Conservation (phyloP, 1,140 invertebrate genomes). For the Drosophila bipectinata region DNA sequence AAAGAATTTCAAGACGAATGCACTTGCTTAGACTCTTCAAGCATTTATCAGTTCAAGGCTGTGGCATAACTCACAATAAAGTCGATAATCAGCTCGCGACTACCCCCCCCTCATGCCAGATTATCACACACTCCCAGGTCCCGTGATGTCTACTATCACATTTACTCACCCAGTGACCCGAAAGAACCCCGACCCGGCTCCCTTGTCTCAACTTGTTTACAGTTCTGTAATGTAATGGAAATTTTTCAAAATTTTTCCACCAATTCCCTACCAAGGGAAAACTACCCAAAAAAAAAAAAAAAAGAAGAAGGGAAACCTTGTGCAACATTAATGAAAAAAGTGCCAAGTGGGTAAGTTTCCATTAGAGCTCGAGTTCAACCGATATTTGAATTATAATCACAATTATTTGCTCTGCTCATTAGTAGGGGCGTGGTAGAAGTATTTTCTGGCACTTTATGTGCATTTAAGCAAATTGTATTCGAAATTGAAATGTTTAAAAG, state of each 20-base stretch:
- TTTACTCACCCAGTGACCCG: slow-evolving; percentile 54
- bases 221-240: slow-evolving; percentile 71
- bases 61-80: slow-evolving; percentile 26
- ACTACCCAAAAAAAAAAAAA: slow-evolving; percentile 22
- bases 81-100: slow-evolving; percentile 35
- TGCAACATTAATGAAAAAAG: slow-evolving; percentile 33
- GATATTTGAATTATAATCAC: slow-evolving; percentile 29
- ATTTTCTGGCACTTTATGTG: slow-evolving; percentile 7
- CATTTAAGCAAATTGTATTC: slow-evolving; percentile 30
- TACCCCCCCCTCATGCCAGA: slow-evolving; percentile 8
- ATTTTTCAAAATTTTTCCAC: slow-evolving; percentile 73
- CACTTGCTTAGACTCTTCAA: not conserved
- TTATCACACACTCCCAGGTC: slow-evolving; percentile 59
- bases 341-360: slow-evolving; percentile 77
- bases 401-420: slow-evolving; percentile 65
- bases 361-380: slow-evolving; percentile 46
- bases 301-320: slow-evolving; percentile 19
- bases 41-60: not conserved
- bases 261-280: slow-evolving; percentile 51
- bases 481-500: slow-evolving; percentile 33
- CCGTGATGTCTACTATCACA: slow-evolving; percentile 39
- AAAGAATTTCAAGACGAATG: not conserved
- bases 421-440: slow-evolving; percentile 39
- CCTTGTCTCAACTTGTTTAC: slow-evolving; percentile 59
- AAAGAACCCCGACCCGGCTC: slow-evolving; percentile 30